Percentiles rank a stretch among this genome's conserved stretches.
Conservation (phyloP, 2,888 invertebrate genomes). For the Diarsia dahlii region DNA sequence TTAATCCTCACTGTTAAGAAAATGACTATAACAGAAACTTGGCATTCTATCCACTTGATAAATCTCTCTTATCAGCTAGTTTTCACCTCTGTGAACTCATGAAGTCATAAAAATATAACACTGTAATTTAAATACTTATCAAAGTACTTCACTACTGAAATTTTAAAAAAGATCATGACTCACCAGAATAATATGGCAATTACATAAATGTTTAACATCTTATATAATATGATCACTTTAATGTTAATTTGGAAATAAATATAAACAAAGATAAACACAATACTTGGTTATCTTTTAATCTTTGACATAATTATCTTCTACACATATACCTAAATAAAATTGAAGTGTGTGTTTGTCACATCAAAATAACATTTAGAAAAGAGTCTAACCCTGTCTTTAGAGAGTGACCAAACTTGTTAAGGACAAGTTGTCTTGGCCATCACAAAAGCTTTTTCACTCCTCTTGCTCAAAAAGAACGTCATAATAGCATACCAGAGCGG, state of each 20-base stretch:
- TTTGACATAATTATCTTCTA: background rate
- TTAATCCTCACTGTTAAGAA: background rate
- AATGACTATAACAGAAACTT: background rate
- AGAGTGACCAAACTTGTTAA: background rate
- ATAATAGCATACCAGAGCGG: too few species aligned
- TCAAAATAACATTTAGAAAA: too few species aligned
- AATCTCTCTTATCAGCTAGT: conserved; percentile 28
- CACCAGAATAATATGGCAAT: background rate
- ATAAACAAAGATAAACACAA: background rate
- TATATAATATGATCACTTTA: conserved; percentile 1
- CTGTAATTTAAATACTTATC: background rate
- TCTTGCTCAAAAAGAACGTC: too few species aligned
- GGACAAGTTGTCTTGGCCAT: background rate
- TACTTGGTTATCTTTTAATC: background rate
- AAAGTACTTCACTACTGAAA: background rate
- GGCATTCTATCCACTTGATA: conserved; percentile 7
- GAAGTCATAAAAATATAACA: conserved; percentile 16
- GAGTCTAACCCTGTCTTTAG: background rate
- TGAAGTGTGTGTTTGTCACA: too few species aligned
- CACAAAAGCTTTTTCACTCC: too few species aligned
- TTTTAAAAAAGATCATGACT: background rate
- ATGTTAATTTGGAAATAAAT: conserved; percentile 13
- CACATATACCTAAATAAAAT: too few species aligned
- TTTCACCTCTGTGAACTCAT: conserved; percentile 37
- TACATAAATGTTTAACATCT: background rate